Percentiles rank a stretch among this genome's conserved stretches.
Conservation (phyloP, 2,113 vertebrate species). For the Lophotis ruficrista region DNA sequence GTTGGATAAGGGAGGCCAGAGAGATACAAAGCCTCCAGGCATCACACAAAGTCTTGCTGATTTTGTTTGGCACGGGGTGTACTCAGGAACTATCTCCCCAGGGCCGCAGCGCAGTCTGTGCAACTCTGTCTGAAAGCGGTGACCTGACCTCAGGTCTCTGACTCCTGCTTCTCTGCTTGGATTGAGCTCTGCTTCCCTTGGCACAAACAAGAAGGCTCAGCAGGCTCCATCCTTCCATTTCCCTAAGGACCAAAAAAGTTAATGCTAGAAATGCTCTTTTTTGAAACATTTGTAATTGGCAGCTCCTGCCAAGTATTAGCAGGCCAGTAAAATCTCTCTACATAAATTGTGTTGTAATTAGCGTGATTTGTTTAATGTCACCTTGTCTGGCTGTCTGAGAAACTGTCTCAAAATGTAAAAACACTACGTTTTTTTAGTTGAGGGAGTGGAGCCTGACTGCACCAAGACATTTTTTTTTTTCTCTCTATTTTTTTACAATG, state of each 20-base stretch:
- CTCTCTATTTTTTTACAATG: neutral
- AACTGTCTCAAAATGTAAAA: constrained; percentile 40
- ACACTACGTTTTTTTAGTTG: neutral
- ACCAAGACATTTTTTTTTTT: constrained; percentile 35
- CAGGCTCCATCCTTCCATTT: neutral
- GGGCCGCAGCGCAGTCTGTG: accelerated
- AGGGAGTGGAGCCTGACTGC: neutral
- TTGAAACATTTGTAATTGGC: constrained; percentile 28
- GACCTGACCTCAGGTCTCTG: neutral
- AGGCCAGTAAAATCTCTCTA: constrained; percentile 36
- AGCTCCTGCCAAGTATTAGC: constrained; percentile 34
- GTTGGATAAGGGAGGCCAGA: neutral
- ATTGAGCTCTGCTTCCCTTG: neutral
- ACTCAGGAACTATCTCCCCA: neutral
- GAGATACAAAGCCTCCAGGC: neutral
- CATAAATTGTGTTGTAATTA: constrained; percentile 59
- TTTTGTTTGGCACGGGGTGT: neutral
- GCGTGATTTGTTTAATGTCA: constrained; percentile 59
- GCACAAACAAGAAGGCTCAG: neutral
- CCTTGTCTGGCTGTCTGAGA: constrained; percentile 56
- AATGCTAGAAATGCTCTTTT: neutral
- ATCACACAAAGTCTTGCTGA: neutral
- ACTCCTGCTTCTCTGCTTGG: neutral
- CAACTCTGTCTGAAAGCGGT: neutral
- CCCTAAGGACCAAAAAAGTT: neutral